These are phyloP conservation scores for Taphrorychus bicolor DNA, from an alignment of 2,888 invertebrate species.

Conservation along the genomic window DNA sequence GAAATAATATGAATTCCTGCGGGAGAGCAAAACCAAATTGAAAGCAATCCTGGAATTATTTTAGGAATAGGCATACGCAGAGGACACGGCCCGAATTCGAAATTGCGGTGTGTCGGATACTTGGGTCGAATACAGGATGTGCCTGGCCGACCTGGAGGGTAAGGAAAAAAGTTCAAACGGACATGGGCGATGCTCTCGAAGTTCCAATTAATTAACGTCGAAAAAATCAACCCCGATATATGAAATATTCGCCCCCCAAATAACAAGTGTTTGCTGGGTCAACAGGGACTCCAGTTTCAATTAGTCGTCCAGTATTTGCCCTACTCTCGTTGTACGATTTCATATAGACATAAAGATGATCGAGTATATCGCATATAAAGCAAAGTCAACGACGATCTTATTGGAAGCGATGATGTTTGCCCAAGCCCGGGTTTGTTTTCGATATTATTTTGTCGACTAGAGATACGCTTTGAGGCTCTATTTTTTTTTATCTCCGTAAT, in stretches of 20 bases:
- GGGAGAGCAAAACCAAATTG: constrained; percentile 42
- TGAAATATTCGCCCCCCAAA: background rate
- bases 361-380: constrained; percentile 41
- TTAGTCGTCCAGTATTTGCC: constrained; percentile 60
- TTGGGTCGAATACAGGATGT: background rate
- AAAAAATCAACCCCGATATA: constrained; percentile 13
- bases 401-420: constrained; percentile 25
- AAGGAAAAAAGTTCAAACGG: no score
- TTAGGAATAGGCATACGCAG: constrained; percentile 41
- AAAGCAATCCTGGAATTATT: constrained; percentile 42
- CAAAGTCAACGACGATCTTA: constrained; percentile 51
- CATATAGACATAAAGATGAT: constrained; percentile 51
- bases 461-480: constrained; percentile 21
- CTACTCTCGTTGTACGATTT: constrained; percentile 61
- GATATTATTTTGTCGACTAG: constrained; percentile 33
- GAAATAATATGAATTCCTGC: constrained; percentile 41
- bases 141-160: no score
- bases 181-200: background rate
- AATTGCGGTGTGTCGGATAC: constrained; percentile 3
- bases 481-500: constrained; percentile 5
- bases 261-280: constrained; percentile 60
- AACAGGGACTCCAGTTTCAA: constrained; percentile 59
- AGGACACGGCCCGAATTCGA: constrained; percentile 30
- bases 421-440: constrained; percentile 28
- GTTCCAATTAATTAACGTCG: background rate